Base-by-base conservation (phyloP, 2,888 invertebrate species). In the Napeogenes inachia region DNA sequence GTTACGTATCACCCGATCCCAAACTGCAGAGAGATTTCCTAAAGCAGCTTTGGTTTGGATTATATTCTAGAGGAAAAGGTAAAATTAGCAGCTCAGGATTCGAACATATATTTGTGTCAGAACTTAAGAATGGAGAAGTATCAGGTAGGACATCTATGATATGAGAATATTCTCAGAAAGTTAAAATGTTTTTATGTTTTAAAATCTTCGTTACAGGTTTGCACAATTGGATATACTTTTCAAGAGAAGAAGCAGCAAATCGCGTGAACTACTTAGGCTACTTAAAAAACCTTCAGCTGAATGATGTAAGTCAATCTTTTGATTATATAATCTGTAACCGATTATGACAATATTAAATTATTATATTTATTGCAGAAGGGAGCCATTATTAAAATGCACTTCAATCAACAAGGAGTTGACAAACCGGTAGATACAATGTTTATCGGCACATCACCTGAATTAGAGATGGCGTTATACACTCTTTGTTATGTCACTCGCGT, bases 181-280 rank as follows among this genome's bases (percentile, higher is more conserved):
- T n/a, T 46, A 46, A 38, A 38, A n/a, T 13, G 6, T n/a, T 6
- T 42, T 6, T 21, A 30, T 45, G 8, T 21, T 30, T 56, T 57
- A 33, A 13, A 32, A 35, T 30, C 57, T 53, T 54, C 59, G 21
- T 73, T 79, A 64, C 86, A 79, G 98, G 98, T 8, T 90, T 98
- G 68, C 98, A 98, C 82, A 97, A 97, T 80, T 98, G 98, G 98
- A 91, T 98, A 42, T 96, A 95, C 82, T 97, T 96, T 74, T 92
- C 93, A 61, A 92, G 92, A 63, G 94, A 96, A 83, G 98, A 98
- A 87, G 78, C 85, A 53, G 93, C 92, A 0, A 93, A 93, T 59
- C 89, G 92, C 54, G 90, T 93, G 1, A 94, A 97, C 82, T 97
- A 97, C 83, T 92, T 95, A 71, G 97, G 97, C 13, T 96, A 95